Conservation (phyloP, 2,888 invertebrate species). For the Scotopteryx bipunctaria region DNA sequence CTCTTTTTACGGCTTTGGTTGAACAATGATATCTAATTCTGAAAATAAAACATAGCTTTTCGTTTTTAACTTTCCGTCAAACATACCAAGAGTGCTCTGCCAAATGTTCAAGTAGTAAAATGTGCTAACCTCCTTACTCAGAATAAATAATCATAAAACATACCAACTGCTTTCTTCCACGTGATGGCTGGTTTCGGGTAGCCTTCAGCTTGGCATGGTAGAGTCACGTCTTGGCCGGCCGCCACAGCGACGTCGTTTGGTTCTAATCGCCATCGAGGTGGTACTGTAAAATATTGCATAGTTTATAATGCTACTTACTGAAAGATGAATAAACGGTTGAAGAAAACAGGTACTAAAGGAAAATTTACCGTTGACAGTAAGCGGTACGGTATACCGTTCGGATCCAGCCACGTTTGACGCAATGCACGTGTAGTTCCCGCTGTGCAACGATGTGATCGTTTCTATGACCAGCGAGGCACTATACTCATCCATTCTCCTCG, state of each 20-base stretch:
- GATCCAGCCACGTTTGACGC: constrained; percentile 94
- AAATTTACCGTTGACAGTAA: constrained; percentile 90
- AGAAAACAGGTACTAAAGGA: background rate
- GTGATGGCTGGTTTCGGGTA: constrained; percentile 94
- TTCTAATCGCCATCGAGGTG: constrained; percentile 94
- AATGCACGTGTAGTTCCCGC: constrained; percentile 96
- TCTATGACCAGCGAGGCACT: constrained; percentile 94
- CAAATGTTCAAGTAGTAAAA: background rate
- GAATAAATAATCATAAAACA: constrained; percentile 44
- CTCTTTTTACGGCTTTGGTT: constrained; percentile 5
- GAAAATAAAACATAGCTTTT: no score
- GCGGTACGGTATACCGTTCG: constrained; percentile 89
- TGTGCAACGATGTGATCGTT: constrained; percentile 92
- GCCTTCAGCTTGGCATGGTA: constrained; percentile 96
- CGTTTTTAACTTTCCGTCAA: no score
- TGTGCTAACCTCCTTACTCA: no score
- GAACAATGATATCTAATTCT: no score
- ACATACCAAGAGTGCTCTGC: background rate
- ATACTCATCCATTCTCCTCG: constrained; percentile 89
- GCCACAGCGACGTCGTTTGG: constrained; percentile 92
- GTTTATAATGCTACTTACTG: background rate
- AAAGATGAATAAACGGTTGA: background rate
- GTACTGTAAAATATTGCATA: constrained; percentile 82
- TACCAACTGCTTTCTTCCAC: constrained; percentile 95
- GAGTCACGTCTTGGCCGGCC: constrained; percentile 91